Base-by-base conservation (phyloP, 2,888 invertebrate genomes). In the Agriopis marginaria region DNA sequence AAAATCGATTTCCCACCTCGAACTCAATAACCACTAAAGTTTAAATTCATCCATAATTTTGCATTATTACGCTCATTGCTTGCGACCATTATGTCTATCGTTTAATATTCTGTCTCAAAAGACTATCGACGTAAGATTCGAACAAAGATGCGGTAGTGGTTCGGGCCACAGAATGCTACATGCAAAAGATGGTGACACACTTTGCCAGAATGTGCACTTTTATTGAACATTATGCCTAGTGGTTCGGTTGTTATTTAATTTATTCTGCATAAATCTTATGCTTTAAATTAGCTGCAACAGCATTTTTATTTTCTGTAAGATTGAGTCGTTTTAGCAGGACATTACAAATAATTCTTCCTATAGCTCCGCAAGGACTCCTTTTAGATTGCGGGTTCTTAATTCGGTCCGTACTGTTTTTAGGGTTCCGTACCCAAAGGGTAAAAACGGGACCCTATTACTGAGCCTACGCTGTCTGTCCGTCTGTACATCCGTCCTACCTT, bases 11-110 rank as follows among this genome's bases (percentile, higher is more conserved):
- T 79, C 77, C 44, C 42, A 68, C 54, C 23, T 55, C 49, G 60
- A 58, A 60, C 32, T 81, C 82, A 77, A 80, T 81, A 81, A 69
- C 74, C 72, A 70, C 72, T 73, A 68, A 79, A 79, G 75, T 68
- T 81, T 69, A 68, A 82, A 87, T 82, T 83, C 81, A 77, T 86
- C 83, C 83, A 85, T 84, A 85, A 82, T 84, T 87, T 86, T 80
- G 77, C 81, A 84, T 85, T 86, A 84, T 83, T 84, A 81, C 83
- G 80, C 78, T 82, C 83, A 80, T 81, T 79, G 79, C 77, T 69
- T 79, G 73, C 76, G 75, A 70, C 77, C 74, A 84, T 86, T 85
- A 82, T 75, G 76, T 70, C 75, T 68, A 53, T 60, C 63, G 68
- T 49, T 63, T 68, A 53, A 68, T 67, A 68, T 68, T 60, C 64